Percentiles rank a stretch among this genome's conserved stretches.
These are phyloP conservation scores for Corbicula japonica DNA, from an alignment of 2,888 invertebrate genomes.

Conservation along the genomic window DNA sequence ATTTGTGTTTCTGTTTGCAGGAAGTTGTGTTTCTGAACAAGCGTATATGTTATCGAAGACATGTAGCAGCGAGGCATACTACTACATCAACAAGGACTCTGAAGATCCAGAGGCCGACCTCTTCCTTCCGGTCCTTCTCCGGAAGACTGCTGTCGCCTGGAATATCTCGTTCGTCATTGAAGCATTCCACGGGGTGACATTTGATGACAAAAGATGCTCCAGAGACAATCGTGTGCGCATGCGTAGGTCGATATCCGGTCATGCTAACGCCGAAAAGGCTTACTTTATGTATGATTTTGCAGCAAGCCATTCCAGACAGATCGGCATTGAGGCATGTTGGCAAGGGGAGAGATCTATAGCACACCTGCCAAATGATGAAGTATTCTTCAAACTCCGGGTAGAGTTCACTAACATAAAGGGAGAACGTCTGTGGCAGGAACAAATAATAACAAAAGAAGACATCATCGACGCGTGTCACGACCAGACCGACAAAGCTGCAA, in stretches of 20 bases:
- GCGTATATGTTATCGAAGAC: slow-evolving; percentile 79
- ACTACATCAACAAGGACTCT: slow-evolving; percentile 77
- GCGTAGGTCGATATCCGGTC: slow-evolving; percentile 36
- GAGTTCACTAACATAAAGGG: slow-evolving; percentile 68
- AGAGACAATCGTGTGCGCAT: slow-evolving; percentile 69
- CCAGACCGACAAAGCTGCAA: slow-evolving; percentile 39
- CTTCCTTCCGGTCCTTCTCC: slow-evolving; percentile 79
- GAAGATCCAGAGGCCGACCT: slow-evolving; percentile 77
- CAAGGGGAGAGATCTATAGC: slow-evolving; percentile 50
- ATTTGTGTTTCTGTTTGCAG: slow-evolving; percentile 36
- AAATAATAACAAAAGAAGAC: slow-evolving; percentile 54
- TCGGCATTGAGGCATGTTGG: slow-evolving; percentile 66
- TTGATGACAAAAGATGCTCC: slow-evolving; percentile 69
- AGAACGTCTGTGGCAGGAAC: slow-evolving; percentile 58
- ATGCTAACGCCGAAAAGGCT: slow-evolving; percentile 53
- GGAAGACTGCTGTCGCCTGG: slow-evolving; percentile 79
- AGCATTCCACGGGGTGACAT: slow-evolving; percentile 60
- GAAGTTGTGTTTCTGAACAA: slow-evolving; percentile 77
- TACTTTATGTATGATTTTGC: slow-evolving; percentile 77
- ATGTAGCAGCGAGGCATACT: slow-evolving; percentile 83
- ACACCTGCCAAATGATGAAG: slow-evolving; percentile 34
- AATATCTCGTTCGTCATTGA: slow-evolving; percentile 74
- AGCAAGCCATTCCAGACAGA: slow-evolving; percentile 69
- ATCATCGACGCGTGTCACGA: slow-evolving; percentile 25
- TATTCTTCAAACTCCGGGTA: slow-evolving; percentile 54